Conservation (phyloP, 2,797 vertebrate species). For the Neosalanx taihuensis region DNA sequence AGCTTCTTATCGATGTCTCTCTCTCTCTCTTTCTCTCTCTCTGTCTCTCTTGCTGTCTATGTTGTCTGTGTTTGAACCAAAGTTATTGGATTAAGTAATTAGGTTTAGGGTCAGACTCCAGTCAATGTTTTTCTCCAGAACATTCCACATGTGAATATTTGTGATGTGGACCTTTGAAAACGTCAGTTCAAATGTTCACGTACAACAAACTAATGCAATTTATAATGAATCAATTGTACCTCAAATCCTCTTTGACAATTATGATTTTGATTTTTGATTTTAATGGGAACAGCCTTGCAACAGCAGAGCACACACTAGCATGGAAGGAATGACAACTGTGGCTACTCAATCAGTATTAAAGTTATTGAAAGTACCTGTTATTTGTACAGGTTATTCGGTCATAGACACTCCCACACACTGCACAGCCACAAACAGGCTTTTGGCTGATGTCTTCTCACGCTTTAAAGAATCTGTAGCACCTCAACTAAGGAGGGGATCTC, state of each 20-base stretch:
- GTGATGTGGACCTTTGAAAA: constrained; percentile 21
- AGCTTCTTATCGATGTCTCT: constrained; percentile 28
- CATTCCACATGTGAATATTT: constrained; percentile 10
- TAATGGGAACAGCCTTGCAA: background rate
- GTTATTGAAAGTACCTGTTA: background rate
- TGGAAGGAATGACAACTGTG: background rate
- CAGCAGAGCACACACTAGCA: background rate
- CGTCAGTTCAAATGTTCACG: constrained; percentile 5
- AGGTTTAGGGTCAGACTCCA: constrained; percentile 20
- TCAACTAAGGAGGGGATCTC: background rate
- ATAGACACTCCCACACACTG: background rate
- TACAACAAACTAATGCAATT: constrained; percentile 24
- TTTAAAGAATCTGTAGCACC: background rate
- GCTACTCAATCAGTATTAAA: background rate
- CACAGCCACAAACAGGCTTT: background rate
- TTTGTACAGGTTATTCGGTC: background rate
- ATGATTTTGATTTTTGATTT: background rate
- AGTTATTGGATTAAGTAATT: constrained; percentile 25
- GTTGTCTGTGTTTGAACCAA: constrained; percentile 23
- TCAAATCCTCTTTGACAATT: background rate
- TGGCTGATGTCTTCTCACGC: background rate
- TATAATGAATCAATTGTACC: background rate
- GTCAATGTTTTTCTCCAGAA: constrained; percentile 36
- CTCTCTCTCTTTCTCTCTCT: constrained; percentile 12
- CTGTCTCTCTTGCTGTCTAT: constrained; percentile 18